A percentile compares a stretch with the other conserved stretches of the same genome.
These are phyloP conservation scores for Physeter macrocephalus DNA, from an alignment of 2,113 vertebrate species.

Conservation along the genomic window DNA sequence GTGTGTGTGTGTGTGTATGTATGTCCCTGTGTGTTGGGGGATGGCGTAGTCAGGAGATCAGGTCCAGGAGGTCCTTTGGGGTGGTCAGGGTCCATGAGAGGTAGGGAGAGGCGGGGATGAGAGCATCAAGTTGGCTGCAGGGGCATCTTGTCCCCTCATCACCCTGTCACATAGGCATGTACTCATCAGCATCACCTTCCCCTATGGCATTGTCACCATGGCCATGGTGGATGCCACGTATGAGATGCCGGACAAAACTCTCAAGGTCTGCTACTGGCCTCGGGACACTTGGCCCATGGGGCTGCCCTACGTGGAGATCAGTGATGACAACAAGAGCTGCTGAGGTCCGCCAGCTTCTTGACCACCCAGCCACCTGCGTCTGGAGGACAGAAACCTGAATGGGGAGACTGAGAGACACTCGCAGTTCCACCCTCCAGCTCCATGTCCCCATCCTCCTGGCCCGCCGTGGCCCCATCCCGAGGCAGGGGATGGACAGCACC, in stretches of 20 bases:
- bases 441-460: too few relatives aligned
- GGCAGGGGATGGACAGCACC: neutral
- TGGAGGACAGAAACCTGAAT: neutral
- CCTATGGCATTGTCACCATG: constrained; percentile 85
- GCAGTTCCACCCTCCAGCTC: neutral
- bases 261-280: constrained; percentile 91
- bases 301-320: constrained; percentile 87
- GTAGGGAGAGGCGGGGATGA: neutral
- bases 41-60: neutral
- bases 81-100: neutral
- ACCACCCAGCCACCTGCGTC: neutral
- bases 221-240: constrained; percentile 85
- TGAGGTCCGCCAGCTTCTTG: neutral
- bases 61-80: neutral
- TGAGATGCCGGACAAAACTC: constrained; percentile 86
- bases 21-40: neutral
- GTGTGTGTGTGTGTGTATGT: neutral
- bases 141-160: rapidly evolving
- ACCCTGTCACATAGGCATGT: constrained; percentile 85
- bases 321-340: constrained; percentile 49
- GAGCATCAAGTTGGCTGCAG: neutral
- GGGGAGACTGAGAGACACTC: neutral
- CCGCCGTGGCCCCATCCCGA: rapidly evolving
- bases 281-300: constrained; percentile 83
- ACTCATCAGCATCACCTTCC: constrained; percentile 89